phyloP scores from a whole-genome alignment of 2,113 vertebrate genomes.

The Colossoma macropomum region DNA sequence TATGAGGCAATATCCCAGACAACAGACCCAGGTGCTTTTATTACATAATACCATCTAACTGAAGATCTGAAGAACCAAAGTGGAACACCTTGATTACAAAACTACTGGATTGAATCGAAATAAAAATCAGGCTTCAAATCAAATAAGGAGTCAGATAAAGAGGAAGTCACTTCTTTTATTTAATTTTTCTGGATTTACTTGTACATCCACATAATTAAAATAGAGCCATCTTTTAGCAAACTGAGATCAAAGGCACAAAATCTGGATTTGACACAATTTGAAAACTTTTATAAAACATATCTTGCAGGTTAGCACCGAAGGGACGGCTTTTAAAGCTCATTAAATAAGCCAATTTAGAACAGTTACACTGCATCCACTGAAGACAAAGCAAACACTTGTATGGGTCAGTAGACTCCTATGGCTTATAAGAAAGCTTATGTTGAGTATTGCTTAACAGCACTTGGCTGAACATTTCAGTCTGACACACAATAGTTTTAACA shows the following conservation, averaged over 20 bases:
- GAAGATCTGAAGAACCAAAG: background rate
- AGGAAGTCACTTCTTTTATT: background rate
- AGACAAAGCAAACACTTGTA: background rate
- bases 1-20: slow-evolving; percentile 32
- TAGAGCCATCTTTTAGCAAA: background rate
- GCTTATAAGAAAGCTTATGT: background rate
- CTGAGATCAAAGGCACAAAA: slow-evolving; percentile 9
- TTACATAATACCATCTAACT: slow-evolving; percentile 13
- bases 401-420: background rate
- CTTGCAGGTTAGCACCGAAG: background rate
- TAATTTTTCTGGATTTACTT: background rate
- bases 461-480: background rate
- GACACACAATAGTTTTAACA: too few species aligned
- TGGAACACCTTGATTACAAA: background rate
- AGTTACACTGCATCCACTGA: background rate
- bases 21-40: slow-evolving; percentile 5
- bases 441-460: background rate
- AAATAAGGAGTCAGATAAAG: background rate
- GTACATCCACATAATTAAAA: background rate
- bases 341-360: background rate
- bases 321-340: background rate
- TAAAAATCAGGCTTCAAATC: background rate
- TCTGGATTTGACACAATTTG: background rate
- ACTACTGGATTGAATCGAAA: accelerated
- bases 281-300: background rate